Percentiles rank a stretch among this genome's conserved stretches.
These are phyloP conservation scores for Stenodema calcarata DNA, from an alignment of 2,888 invertebrate species.

Conservation along the genomic window DNA sequence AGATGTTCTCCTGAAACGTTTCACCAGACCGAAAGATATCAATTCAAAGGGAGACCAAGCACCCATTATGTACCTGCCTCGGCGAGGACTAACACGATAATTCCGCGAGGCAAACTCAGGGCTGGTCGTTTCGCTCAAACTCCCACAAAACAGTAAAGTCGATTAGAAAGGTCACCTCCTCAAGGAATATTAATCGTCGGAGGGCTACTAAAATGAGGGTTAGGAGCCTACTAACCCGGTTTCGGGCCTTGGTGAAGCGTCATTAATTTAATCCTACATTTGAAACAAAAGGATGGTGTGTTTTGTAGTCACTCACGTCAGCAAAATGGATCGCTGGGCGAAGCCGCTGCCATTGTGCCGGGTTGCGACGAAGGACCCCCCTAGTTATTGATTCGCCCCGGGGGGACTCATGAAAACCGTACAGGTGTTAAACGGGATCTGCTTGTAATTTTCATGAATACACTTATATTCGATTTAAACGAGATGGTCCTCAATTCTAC, in stretches of 20 bases:
- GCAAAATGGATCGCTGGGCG: not conserved
- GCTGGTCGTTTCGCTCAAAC: not conserved
- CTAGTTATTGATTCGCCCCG: not conserved
- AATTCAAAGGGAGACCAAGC: too few relatives aligned
- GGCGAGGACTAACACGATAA: not conserved
- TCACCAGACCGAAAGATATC: too few relatives aligned
- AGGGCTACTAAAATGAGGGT: not conserved
- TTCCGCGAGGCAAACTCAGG: not conserved
- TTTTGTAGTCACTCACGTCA: slow-evolving; percentile 14
- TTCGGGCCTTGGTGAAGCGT: not conserved
- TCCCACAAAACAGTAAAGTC: not conserved
- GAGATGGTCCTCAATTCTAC: too few relatives aligned
- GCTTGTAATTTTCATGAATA: not conserved
- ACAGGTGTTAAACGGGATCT: not conserved
- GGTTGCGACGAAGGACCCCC: not conserved
- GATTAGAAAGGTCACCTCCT: not conserved
- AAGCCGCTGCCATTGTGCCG: not conserved
- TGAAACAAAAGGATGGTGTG: slow-evolving; percentile 27
- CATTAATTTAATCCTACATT: slow-evolving; percentile 29
- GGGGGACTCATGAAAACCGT: not conserved
- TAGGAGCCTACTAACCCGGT: not conserved
- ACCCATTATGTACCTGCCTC: too few relatives aligned
- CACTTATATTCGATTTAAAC: too few relatives aligned
- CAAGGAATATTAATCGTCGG: not conserved
- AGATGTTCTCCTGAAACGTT: too few relatives aligned